Evolutionary conservation across 1,140 invertebrate species (phyloP), one percentile per base, ranked within the genome.

Genomic region (Pseudobourletiella spinata): DNA sequence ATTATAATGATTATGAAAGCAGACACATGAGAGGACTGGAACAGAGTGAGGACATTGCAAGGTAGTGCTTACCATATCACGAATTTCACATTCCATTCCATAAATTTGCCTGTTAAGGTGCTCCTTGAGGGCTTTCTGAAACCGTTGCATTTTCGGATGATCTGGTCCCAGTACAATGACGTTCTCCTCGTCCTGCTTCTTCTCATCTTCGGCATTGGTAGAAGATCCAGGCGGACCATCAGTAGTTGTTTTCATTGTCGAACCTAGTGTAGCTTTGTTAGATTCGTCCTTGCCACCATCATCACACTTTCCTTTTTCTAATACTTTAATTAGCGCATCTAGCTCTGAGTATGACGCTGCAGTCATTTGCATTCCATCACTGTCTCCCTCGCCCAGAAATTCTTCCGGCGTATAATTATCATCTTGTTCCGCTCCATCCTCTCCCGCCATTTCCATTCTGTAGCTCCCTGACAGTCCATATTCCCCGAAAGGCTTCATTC

Each of bases 71-170:
- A 81, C 81, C n/a, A 83, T 74, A 55, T 84, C 78, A 15, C 72
- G 67, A 60, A 83, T 79, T 70, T 85, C 83, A 65, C 78, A 76
- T 43, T 77, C 74, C 14, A 84, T 71, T 52, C 76, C 76, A 32
- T 78, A 71, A 66, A 82, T 76, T n/a, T 82, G 78, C 24, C 74
- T 75, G 22, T 75, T 50, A 1, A 85, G 74, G 72, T 85, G 82
- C 24, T 75, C 72, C 61, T 79, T 80, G 0, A 86, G 71, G 0
- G 82, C 77, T 68, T 77, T 68, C 74, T 86, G 84, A 69, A 86
- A 86, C 68, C 76, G 77, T 54, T 77, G 73, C 74, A 86, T 78
- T 32, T 85, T 74, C 1, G 81, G 82, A 75, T 86, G 83, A 68
- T 85, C 79, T 0, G 84, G 80, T 70, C 80, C 76, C 24, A 83